Base-by-base conservation (phyloP, 30 jellyfish, hydroid and myxozoan species). In the Pelagia noctiluca region DNA sequence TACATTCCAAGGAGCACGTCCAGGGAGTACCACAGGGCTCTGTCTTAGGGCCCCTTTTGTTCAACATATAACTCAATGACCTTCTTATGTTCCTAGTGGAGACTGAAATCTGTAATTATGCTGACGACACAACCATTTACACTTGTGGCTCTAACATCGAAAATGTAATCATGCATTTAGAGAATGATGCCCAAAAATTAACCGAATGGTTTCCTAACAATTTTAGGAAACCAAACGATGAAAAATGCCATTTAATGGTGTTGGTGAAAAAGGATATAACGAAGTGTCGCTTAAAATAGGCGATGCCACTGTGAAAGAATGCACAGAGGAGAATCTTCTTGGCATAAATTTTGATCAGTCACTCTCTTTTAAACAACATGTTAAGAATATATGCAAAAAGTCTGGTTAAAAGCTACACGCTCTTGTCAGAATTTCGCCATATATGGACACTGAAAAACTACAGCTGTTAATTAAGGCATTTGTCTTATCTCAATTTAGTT, bases 321-420 rank as follows among this genome's bases (percentile, higher is more conserved):
- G 79, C 34, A 28, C 19, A 34, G 88, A 76, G 78, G 64, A 76
- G 35, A 76, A 0, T 57, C 80, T 76, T 53, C 88, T 50, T 33
- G 35, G 88, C 25, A 62, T 50, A 76, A 76, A 78, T 2, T 36
- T 76, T 25, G 80, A 76, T 47, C 73, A 75, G 50, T 28, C 53
- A 75, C 75, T 48, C n/a, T 75, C 86, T 48, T 75, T 75, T 48
- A 53, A 50, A 23, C 65, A 21, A 0, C 78, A 42, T 50, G 75
- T 75, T 35, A 75, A 75, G 75, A 18, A 46, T 33, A 50, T 75
- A 8, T 75, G 86, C 30, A 38, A 47, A 75, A 75, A 75, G 78
- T 74, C 86, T 53, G 34, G 31, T 35, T 54, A 75, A 75, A 75
- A 42, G 50, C 86, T 75, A 38, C 86, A 75, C 50, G 86, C 86